Evolutionary conservation across 1,140 invertebrate genomes (phyloP), one percentile per base, ranked within the genome.

Genomic region (Trialeurodes vaporariorum): DNA sequence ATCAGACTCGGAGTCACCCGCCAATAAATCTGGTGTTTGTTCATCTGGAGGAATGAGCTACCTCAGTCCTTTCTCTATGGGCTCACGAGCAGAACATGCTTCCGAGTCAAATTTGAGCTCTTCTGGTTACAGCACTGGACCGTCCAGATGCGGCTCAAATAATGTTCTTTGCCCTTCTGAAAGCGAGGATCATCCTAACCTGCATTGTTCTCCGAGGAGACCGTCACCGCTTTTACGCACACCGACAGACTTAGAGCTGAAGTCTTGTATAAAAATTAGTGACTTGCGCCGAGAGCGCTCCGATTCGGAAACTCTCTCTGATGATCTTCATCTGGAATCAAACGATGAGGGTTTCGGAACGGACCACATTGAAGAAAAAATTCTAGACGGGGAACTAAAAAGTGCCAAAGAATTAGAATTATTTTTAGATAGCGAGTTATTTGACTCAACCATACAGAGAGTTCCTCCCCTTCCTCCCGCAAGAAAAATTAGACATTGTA

Each of bases 91-190:
- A 13, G 87, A 88, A 71, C 85, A 86, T 21, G 86, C 87, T 21
- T 91, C 88, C 0, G 88, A 91, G 77, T 89, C 87, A 0, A 91
- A 91, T 77, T 77, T 91, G 24, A 89, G 87, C 68, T 90, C 88
- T 12, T 90, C 87, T 0, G 89, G 89, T n/a, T 91, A 91, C 73
- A 88, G 86, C 68, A 90, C 88, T 2, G 88, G 87, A 1, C 86
- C 87, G 1, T 89, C 87, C 0, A 59, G 88, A 61, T 90, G 88
- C 75, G 87, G 87, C 12, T 90, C 87, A 0, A 89, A 85, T 71
- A 90, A 89, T 76, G 88, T 88, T 1, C 74, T 91, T 1, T 89
- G 85, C 74, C 83, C 85, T 2, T 83, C 83, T 9, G 86, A 88
- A 78, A 83, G 83, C 79, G 86, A 88, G 75, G 86, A 87, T 73